These are phyloP conservation scores for Microtus ochrogaster DNA, from an alignment of 2,113 vertebrate genomes.

Conservation along the genomic window DNA sequence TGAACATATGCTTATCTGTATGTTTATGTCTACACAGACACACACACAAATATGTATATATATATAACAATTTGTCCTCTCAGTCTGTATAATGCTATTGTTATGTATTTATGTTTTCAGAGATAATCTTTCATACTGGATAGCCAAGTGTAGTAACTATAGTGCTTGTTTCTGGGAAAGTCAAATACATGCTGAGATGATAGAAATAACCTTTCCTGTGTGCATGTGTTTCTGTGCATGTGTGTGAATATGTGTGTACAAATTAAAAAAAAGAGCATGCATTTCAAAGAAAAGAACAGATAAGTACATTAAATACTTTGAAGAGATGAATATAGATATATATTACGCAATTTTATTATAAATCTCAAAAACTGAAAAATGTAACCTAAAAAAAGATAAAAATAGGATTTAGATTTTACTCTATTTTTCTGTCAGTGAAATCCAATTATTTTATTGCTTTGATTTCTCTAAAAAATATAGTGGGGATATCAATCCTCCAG, in stretches of 20 bases:
- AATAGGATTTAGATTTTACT: not conserved
- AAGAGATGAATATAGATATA: not conserved
- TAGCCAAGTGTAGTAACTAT: not conserved
- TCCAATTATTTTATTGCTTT: not conserved
- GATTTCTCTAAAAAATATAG: not conserved
- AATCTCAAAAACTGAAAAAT: not conserved
- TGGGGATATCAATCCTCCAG: not conserved
- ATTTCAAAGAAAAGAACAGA: not conserved
- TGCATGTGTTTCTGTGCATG: not conserved
- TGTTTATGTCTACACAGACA: too few species aligned
- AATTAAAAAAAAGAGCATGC: not conserved
- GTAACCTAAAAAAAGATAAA: not conserved
- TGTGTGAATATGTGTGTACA: not conserved
- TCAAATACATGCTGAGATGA: not conserved
- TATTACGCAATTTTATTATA: not conserved
- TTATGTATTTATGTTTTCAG: too few species aligned
- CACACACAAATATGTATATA: too few species aligned
- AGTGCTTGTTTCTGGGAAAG: not conserved
- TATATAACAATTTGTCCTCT: too few species aligned
- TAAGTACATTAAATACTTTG: not conserved
- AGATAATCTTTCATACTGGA: too few species aligned
- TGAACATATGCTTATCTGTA: too few species aligned
- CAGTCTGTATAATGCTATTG: too few species aligned
- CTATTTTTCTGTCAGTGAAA: not conserved
- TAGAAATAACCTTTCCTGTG: not conserved